These are phyloP conservation scores for Sebastes cheni DNA, from an alignment of 2,797 vertebrate species.

Conservation along the genomic window DNA sequence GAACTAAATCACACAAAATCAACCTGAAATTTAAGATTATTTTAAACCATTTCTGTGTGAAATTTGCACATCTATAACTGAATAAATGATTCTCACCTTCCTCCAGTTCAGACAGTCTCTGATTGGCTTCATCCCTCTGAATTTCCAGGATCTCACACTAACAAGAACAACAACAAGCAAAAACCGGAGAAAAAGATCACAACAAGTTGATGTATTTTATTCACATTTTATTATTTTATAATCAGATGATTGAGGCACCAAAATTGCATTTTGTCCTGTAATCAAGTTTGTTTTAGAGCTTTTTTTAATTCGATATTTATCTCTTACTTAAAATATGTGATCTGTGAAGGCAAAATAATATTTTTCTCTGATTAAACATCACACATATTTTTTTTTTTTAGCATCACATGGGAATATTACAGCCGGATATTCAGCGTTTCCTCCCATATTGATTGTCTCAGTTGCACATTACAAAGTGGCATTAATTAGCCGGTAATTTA, in stretches of 20 bases:
- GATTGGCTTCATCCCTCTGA: conserved; percentile 71
- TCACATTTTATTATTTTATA: conserved; percentile 2
- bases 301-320: neutral
- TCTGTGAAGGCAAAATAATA: neutral
- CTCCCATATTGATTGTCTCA: neutral
- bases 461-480: neutral
- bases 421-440: neutral
- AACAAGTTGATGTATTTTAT: conserved; percentile 1
- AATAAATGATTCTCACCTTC: conserved; percentile 69
- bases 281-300: conserved; percentile 2
- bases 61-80: neutral
- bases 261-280: neutral
- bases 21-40: neutral
- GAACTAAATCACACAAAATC: neutral
- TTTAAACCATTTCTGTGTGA: neutral
- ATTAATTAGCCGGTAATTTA: neutral
- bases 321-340: neutral
- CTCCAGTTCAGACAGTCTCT: conserved; percentile 77
- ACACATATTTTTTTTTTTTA: neutral
- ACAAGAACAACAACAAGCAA: conserved; percentile 8
- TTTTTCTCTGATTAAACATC: neutral
- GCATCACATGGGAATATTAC: neutral
- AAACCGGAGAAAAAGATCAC: neutral
- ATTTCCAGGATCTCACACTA: conserved; percentile 66
- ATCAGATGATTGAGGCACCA: neutral